A percentile compares a stretch with the other conserved stretches of the same genome.
These are phyloP conservation scores for Dicyrtomina minuta DNA, from an alignment of 2,888 invertebrate genomes.

Conservation along the genomic window DNA sequence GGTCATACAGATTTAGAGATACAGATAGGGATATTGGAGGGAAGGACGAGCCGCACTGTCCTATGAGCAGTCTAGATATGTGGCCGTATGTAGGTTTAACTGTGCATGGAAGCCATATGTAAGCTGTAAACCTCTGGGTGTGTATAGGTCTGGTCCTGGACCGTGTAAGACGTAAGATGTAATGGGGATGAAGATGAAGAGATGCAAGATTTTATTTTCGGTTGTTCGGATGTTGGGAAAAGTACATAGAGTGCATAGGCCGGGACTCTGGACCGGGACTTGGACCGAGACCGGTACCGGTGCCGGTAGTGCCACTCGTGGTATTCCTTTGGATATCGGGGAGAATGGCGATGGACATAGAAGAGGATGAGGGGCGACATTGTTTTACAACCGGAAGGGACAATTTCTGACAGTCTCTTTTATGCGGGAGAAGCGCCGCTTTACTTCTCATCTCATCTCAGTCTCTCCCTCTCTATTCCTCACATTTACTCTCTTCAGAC, in stretches of 20 bases:
- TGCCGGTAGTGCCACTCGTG: conserved; percentile 6
- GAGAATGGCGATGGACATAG: conserved; percentile 37
- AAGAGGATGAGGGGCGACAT: conserved; percentile 42
- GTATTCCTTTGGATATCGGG: background rate
- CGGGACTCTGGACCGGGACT: background rate
- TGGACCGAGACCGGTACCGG: background rate
- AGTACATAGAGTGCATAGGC: background rate
- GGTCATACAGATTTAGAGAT: too few relatives aligned
- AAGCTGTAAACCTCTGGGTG: too few relatives aligned
- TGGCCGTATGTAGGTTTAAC: background rate
- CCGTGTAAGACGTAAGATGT: background rate
- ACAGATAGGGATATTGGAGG: too few relatives aligned
- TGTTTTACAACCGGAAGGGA: conserved; percentile 48
- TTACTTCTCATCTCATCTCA: conserved; percentile 24
- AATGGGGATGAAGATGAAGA: conserved; percentile 1
- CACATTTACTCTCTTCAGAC: too few relatives aligned
- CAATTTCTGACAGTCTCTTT: conserved; percentile 44
- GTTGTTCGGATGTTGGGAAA: background rate
- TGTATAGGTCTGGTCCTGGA: too few relatives aligned
- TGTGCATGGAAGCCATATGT: background rate
- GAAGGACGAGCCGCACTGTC: too few relatives aligned
- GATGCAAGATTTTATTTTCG: conserved; percentile 11
- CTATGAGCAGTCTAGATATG: background rate
- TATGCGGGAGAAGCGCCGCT: conserved; percentile 23
- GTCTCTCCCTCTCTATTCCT: conserved; percentile 11